phyloP scores from a whole-genome alignment of 2,888 invertebrate species.

The Mythimna albipuncta region DNA sequence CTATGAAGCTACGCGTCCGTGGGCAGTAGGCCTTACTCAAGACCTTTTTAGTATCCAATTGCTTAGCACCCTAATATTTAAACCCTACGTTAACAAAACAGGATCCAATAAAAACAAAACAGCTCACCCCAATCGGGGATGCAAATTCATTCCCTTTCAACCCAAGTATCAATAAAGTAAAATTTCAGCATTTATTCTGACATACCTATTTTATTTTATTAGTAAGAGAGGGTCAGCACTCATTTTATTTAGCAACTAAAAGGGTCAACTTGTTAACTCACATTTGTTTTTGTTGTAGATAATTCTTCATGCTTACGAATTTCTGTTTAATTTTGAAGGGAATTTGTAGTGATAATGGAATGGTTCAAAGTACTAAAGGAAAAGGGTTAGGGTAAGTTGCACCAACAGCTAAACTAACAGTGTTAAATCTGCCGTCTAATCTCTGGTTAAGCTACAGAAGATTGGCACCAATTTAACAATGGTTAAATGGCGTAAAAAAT shows the following conservation, averaged over 20 bases:
- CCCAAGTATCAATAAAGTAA: conserved; percentile 48
- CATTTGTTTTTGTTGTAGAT: conserved; percentile 48
- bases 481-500: no score
- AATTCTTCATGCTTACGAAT: conserved; percentile 45
- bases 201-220: conserved; percentile 56
- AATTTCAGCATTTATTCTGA: conserved; percentile 46
- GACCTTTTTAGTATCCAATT: not conserved
- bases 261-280: conserved; percentile 44
- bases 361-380: not conserved
- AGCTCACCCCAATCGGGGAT: conserved; percentile 33
- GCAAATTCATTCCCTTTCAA: conserved; percentile 46
- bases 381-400: conserved; percentile 4
- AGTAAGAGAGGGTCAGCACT: conserved; percentile 38
- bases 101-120: conserved; percentile 21
- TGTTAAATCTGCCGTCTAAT: no score
- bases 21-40: no score
- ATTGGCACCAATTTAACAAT: no score
- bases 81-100: conserved; percentile 14
- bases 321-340: conserved; percentile 50
- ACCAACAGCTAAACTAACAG: no score
- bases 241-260: conserved; percentile 38
- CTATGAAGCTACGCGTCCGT: no score
- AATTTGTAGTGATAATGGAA: conserved; percentile 28
- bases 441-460: no score
- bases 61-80: conserved; percentile 16